Evolutionary conservation across 1,140 invertebrate species (phyloP).

Genomic region (Drosophila rufa): DNA sequence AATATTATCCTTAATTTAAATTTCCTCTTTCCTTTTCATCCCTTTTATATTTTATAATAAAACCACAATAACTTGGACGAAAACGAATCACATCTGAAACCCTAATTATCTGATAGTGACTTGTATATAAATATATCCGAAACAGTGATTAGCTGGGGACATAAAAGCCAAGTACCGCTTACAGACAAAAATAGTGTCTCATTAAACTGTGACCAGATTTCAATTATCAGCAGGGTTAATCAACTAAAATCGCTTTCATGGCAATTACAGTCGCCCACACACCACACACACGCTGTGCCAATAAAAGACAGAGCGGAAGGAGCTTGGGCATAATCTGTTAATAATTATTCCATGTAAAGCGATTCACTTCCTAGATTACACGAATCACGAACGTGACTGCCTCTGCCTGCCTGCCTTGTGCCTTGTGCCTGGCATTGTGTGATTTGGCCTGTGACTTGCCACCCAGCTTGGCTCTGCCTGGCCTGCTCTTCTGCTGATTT

Average conservation of each 20-base stretch:
- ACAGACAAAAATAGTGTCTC: constrained; percentile 4
- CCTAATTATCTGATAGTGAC: constrained; percentile 12
- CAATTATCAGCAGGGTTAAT: constrained; percentile 31
- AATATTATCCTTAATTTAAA: background rate
- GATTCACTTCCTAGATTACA: constrained; percentile 39
- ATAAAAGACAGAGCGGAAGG: constrained; percentile 4
- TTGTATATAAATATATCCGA: background rate
- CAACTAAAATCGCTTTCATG: constrained; percentile 27
- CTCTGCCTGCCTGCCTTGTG: background rate
- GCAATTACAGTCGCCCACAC: constrained; percentile 24
- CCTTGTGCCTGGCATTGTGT: constrained; percentile 5
- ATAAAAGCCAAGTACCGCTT: constrained; percentile 6
- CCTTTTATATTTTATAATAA: background rate
- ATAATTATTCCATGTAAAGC: constrained; percentile 53
- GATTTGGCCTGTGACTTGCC: constrained; percentile 30
- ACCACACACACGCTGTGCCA: background rate
- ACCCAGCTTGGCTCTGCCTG: constrained; percentile 4
- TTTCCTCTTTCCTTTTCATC: background rate
- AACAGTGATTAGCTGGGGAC: background rate
- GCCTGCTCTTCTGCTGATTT: background rate
- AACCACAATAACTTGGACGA: too few relatives aligned
- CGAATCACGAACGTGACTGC: constrained; percentile 44
- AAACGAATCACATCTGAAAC: background rate
- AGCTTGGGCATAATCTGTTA: constrained; percentile 32
- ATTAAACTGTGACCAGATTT: constrained; percentile 34